Evolutionary conservation across 2,888 invertebrate genomes (phyloP), one percentile per base, ranked within the genome.

Genomic region (Pinctada fucata): DNA sequence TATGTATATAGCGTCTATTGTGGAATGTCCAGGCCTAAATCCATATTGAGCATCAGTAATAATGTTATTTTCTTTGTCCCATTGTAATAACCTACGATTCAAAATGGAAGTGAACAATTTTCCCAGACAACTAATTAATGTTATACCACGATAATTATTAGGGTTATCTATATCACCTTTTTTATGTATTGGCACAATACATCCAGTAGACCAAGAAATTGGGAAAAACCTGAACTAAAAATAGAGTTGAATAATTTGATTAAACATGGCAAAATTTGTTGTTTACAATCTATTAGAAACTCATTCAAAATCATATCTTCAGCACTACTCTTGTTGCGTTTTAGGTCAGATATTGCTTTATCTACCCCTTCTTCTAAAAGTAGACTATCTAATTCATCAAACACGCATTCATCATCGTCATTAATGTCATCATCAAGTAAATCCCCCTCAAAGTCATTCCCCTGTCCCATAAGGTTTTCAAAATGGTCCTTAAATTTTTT

Each of bases 31-130:
- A 8, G 45, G 63, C 51, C 65, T 52, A 66, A 71, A 77, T 2
- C 72, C 76, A 45, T 66, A 77, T 58, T 77, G 76, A 10, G 2
- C 49, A n/a, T 75, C 69, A 2, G 6, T 52, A 5, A 75, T 67
- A 68, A 47, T 76, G 5, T 10, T 50, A 66, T 49, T 50, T 65
- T 3, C 31, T 49, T 70, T 69, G n/a, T 16, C 31, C 75, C 45
- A 75, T 2, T 10, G 52, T 69, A 58, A n/a, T 69, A 31, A 69
- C 5, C 69, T 52, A n/a, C 5, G 5, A 52, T 10, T 10, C 10
- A 52, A 10, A 8, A 52, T 52, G 10, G 58, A 52, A 8, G 58
- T 10, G 10, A 52, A 52, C 5, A 52, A 10, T 10, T 52, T 52
- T 52, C 58, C 58, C 6, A 52, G 58, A 52, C 58, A 52, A 52